Evolutionary conservation across 2,888 invertebrate species (phyloP).

Genomic region (Chalcis sispes): DNA sequence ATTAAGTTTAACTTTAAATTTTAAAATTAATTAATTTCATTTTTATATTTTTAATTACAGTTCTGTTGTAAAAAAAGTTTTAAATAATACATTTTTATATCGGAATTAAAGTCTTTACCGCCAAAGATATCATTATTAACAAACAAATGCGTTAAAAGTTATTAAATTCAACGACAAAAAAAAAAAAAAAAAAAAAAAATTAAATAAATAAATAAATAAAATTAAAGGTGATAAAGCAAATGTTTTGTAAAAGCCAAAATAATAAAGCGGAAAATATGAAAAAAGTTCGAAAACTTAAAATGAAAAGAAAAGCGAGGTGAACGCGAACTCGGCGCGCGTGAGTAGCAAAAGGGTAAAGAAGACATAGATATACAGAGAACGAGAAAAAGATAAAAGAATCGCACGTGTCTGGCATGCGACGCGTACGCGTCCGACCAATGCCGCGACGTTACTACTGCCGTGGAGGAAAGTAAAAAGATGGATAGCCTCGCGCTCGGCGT

Average conservation of each 20-base stretch:
- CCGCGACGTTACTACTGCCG: slow-evolving; percentile 26
- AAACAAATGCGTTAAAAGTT: too few species aligned
- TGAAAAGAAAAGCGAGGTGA: slow-evolving; percentile 40
- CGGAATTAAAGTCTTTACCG: too few species aligned
- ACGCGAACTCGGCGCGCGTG: slow-evolving; percentile 31
- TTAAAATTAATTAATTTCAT: too few species aligned
- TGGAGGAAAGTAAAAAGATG: too few species aligned
- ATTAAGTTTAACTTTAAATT: too few species aligned
- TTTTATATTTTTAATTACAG: too few species aligned
- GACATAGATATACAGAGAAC: slow-evolving; percentile 25
- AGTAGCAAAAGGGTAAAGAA: not conserved
- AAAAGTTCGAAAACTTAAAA: slow-evolving; percentile 52
- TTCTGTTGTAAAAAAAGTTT: too few species aligned
- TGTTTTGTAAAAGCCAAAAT: not conserved
- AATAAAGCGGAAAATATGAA: slow-evolving; percentile 39
- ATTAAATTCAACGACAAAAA: not conserved
- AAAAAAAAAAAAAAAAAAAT: slow-evolving; percentile 1
- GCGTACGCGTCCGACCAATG: slow-evolving; percentile 42
- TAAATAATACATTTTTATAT: too few species aligned
- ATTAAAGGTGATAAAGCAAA: not conserved
- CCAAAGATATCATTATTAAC: too few species aligned
- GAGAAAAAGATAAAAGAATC: slow-evolving; percentile 25
- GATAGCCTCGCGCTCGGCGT: not conserved
- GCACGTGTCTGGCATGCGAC: slow-evolving; percentile 41
- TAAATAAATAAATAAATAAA: too few species aligned